Evolutionary conservation across 1,140 invertebrate species (phyloP).

Genomic region (Trichonephila clavata): DNA sequence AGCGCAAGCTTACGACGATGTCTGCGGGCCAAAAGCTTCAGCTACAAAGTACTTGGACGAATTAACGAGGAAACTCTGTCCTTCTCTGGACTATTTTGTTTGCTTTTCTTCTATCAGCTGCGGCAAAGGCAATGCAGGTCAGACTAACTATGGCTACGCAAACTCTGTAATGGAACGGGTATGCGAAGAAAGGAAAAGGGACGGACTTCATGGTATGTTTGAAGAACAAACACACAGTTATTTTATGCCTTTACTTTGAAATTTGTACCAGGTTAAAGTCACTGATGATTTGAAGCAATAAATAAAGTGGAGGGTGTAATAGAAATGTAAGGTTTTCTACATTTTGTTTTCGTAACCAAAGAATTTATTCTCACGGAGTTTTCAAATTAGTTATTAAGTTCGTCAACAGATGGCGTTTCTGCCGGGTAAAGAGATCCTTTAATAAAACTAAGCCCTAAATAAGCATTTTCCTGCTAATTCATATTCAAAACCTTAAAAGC

Average conservation of each 20-base stretch:
- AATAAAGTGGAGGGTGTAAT: no score
- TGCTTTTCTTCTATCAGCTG: constrained; percentile 97
- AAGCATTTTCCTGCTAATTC: no score
- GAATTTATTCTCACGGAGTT: no score
- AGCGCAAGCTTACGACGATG: constrained; percentile 87
- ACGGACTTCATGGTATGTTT: constrained; percentile 85
- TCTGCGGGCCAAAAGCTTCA: constrained; percentile 84
- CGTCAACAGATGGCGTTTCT: no score
- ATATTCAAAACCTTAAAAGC: no score
- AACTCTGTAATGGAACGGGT: constrained; percentile 98
- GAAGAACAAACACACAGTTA: neutral
- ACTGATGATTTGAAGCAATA: no score
- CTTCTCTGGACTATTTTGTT: constrained; percentile 93
- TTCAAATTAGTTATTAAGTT: no score
- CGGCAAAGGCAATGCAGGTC: constrained; percentile 96
- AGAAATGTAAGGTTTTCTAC: no score
- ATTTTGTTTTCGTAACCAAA: no score
- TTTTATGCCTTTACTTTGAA: neutral
- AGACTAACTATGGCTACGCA: constrained; percentile 97
- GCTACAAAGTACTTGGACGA: constrained; percentile 89
- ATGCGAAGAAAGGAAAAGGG: constrained; percentile 90
- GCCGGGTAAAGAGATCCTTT: no score
- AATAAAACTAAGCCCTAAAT: no score
- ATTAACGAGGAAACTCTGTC: constrained; percentile 87
- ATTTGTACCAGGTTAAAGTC: no score